phyloP scores from a whole-genome alignment of 2,888 invertebrate species.

The Tethea ocularis region DNA sequence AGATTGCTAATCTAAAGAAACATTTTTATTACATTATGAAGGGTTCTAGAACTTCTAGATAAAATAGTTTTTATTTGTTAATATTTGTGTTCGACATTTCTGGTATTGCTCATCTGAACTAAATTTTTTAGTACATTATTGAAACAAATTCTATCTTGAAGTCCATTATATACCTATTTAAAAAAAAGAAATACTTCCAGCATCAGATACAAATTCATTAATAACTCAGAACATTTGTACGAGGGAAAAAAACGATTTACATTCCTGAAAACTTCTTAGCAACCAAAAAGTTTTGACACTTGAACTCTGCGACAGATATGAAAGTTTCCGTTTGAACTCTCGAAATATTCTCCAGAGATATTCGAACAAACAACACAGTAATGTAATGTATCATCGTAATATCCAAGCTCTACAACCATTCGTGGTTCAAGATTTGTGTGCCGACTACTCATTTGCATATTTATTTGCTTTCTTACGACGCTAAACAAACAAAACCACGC shows the following conservation, averaged over 20 bases:
- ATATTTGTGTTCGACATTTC: too few relatives aligned
- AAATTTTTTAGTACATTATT: too few relatives aligned
- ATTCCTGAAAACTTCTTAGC: neutral
- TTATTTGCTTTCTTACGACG: slow-evolving; percentile 12
- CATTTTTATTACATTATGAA: too few relatives aligned
- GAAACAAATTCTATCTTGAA: too few relatives aligned
- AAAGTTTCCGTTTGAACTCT: neutral
- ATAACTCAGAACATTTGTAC: neutral
- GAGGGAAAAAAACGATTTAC: neutral
- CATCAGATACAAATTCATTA: neutral
- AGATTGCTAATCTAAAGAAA: too few relatives aligned
- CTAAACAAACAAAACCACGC: neutral
- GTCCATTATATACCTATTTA: too few relatives aligned
- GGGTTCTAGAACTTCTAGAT: too few relatives aligned
- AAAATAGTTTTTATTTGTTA: too few relatives aligned
- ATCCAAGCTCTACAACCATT: neutral
- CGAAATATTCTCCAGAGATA: neutral
- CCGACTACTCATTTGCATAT: slow-evolving; percentile 20
- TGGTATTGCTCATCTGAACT: too few relatives aligned
- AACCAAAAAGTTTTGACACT: slow-evolving; percentile 5
- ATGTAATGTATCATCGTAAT: neutral
- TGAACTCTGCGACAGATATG: neutral
- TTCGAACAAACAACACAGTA: neutral
- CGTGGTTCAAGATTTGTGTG: slow-evolving; percentile 11
- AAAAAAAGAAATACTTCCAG: neutral